Conservation (phyloP, 2,113 vertebrate species). For the Hippocampus comes region DNA sequence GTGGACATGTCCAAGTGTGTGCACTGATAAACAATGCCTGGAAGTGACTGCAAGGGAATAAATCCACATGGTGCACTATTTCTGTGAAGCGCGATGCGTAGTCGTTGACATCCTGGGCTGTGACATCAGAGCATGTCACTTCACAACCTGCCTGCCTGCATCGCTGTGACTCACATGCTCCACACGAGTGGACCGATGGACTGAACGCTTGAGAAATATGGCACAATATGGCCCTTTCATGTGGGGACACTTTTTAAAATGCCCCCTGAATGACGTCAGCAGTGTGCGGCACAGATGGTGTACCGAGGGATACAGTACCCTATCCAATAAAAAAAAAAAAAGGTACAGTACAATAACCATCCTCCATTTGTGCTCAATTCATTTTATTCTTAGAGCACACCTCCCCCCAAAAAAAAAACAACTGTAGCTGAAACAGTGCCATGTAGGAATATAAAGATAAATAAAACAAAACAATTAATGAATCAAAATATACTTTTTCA, state of each 20-base stretch:
- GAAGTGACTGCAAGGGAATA: constrained; percentile 15
- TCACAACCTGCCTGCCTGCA: constrained; percentile 20
- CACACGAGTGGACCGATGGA: constrained; percentile 37
- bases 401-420: too few relatives aligned
- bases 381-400: too few relatives aligned
- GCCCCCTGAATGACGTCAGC: constrained; percentile 23
- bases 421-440: too few relatives aligned
- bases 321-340: too few relatives aligned
- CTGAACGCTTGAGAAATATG: constrained; percentile 20
- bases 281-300: constrained; percentile 29
- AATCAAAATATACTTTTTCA: too few relatives aligned
- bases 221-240: constrained; percentile 25
- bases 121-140: constrained; percentile 33
- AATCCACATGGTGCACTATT: background rate
- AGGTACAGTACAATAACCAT: background rate
- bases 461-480: too few relatives aligned
- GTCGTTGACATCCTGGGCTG: background rate
- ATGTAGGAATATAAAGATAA: too few relatives aligned
- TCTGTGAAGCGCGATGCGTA: background rate
- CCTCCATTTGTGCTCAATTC: background rate
- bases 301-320: constrained; percentile 4
- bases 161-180: constrained; percentile 19
- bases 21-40: constrained; percentile 11
- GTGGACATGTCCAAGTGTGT: constrained; percentile 30
- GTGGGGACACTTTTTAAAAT: constrained; percentile 27